A percentile compares a stretch with the other conserved stretches of the same genome.
phyloP scores from a whole-genome alignment of 2,797 vertebrate species.

The Orestias chungarensis region DNA sequence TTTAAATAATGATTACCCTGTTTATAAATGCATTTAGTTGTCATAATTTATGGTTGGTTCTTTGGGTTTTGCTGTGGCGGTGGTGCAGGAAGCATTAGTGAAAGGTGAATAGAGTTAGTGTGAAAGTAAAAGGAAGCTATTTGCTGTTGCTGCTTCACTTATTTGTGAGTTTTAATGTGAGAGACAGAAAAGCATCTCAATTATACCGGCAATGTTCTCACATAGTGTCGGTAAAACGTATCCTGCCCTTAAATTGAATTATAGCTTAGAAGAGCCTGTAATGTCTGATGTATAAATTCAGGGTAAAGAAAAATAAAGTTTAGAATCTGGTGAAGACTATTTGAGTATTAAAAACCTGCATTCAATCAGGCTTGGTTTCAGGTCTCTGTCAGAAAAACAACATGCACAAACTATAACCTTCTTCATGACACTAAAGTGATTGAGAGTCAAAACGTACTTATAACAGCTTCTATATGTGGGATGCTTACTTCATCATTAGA shows the following conservation, averaged over 20 bases:
- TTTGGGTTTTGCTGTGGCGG: neutral
- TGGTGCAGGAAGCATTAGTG: neutral
- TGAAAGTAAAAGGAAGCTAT: neutral
- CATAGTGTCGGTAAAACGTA: neutral
- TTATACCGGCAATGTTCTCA: neutral
- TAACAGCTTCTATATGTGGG: neutral
- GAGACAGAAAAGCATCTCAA: neutral
- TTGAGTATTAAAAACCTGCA: too few relatives aligned
- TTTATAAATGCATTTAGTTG: neutral
- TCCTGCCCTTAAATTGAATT: neutral
- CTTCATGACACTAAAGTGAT: too few relatives aligned
- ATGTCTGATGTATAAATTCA: neutral
- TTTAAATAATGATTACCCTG: neutral
- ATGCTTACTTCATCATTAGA: too few relatives aligned
- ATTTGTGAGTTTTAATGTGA: neutral
- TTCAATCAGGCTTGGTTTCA: too few relatives aligned
- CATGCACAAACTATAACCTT: too few relatives aligned
- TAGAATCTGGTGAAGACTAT: neutral
- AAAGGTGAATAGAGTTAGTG: neutral
- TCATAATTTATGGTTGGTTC: neutral
- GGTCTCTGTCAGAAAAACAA: neutral
- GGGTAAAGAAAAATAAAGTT: neutral
- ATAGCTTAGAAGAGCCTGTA: neutral
- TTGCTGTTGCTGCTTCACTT: neutral
- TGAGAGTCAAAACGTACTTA: neutral